Conservation (phyloP, 2,888 invertebrate species). For the Panopea generosa region DNA sequence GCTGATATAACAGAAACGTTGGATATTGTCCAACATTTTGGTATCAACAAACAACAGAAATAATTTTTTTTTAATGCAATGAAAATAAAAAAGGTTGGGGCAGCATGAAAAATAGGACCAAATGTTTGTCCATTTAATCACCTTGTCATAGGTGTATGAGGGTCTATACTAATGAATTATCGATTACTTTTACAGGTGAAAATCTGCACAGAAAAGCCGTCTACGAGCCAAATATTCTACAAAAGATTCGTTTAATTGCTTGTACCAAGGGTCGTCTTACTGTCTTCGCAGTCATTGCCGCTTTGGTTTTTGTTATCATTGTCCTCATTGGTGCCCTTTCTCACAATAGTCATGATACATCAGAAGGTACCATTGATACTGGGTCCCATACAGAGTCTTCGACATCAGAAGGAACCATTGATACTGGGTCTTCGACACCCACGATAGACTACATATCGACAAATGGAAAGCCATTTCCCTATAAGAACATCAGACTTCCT, state of each 20-base stretch:
- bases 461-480: slow-evolving; percentile 81
- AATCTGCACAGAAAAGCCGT: slow-evolving; percentile 89
- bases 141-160: too few species aligned
- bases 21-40: too few species aligned
- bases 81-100: too few species aligned
- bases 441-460: slow-evolving; percentile 61
- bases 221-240: slow-evolving; percentile 90
- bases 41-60: too few species aligned
- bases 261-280: slow-evolving; percentile 88
- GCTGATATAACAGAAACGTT: too few species aligned
- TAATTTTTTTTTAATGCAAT: too few species aligned
- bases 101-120: too few species aligned
- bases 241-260: slow-evolving; percentile 77
- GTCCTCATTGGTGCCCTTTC: slow-evolving; percentile 96
- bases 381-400: too few species aligned
- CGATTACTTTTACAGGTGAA: slow-evolving; percentile 87
- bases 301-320: slow-evolving; percentile 85
- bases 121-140: too few species aligned
- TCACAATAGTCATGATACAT: slow-evolving; percentile 26
- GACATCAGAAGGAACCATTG: too few species aligned
- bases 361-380: not conserved
- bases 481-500: slow-evolving; percentile 84
- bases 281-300: slow-evolving; percentile 87
- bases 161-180: too few species aligned
- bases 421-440: not conserved